Evolutionary conservation across 2,888 invertebrate species (phyloP), one percentile per base, ranked within the genome.

Genomic region (Rambutsinella grinnellia): DNA sequence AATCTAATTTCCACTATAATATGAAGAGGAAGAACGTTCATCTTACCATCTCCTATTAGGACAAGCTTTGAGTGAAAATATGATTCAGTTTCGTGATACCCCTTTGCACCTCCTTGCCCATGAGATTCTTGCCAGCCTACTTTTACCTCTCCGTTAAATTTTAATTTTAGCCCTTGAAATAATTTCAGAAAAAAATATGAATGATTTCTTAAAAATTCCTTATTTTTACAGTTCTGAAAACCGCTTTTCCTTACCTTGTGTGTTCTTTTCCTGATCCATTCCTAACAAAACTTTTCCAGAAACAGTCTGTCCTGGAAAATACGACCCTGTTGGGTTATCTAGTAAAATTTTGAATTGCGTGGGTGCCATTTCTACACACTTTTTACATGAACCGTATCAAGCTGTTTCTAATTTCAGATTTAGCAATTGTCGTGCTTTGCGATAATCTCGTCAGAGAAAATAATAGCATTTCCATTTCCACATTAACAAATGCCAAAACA

Each of bases 231-330:
- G n/a, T n/a, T n/a, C n/a, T n/a, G n/a, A n/a, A n/a, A n/a, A n/a
- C n/a, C n/a, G n/a, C n/a, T n/a, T n/a, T n/a, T 6, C 5, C 68
- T 44, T 56, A 71, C 72, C 72, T 65, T 72, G 72, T 8, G 72
- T 51, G 19, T 49, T 72, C 60, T 65, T 72, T 23, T 72, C 72
- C 24, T 65, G 57, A 17, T 72, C 58, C 24, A 72, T 26, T 26
- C 3, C 51, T 26, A 72, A 24, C 15, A 65, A 26, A 2, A 72
- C 72, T 58, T 71, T 71, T 26, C 71, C 71, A 10, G 71, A 51
- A 8, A 71, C 17, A n/a, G 1, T 51, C 46, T 71, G 65, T 10
- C 65, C 71, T 24, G 71, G 63, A 58, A 71, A 71, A 17, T 71
- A 71, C 10, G 63, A 63, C 3, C 36, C 65, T 15, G 28, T 19